phyloP scores from a whole-genome alignment of 2,888 invertebrate species.

The Salticus scenicus region DNA sequence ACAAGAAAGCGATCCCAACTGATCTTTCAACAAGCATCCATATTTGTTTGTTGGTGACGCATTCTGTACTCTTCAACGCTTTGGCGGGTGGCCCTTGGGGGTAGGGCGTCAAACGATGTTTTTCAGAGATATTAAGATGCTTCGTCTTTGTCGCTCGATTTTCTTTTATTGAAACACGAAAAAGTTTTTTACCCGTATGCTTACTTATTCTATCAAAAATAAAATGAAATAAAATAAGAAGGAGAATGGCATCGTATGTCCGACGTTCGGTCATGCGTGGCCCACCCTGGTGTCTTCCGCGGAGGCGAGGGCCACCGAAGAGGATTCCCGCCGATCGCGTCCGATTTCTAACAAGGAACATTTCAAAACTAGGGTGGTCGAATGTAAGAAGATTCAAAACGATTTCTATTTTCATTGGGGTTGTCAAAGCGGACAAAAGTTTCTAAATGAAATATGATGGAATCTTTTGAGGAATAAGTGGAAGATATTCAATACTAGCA shows the following conservation, averaged over 20 bases:
- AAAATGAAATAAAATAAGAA: no score
- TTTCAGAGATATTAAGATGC: not conserved
- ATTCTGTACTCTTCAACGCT: not conserved
- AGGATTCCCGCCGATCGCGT: conserved; percentile 15
- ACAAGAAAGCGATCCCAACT: conserved; percentile 19
- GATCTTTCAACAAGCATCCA: not conserved
- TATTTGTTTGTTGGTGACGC: conserved; percentile 6
- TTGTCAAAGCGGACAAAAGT: conserved; percentile 1
- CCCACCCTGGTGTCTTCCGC: conserved; percentile 4
- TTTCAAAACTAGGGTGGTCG: not conserved
- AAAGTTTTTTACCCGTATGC: not conserved
- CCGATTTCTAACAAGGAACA: not conserved
- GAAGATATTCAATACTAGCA: not conserved
- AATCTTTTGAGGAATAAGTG: not conserved
- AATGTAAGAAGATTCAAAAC: not conserved
- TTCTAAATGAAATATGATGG: not conserved
- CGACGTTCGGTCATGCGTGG: conserved; percentile 14
- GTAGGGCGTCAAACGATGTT: conserved; percentile 12
- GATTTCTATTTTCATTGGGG: not conserved
- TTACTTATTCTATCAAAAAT: not conserved
- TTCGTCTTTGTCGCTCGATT: not conserved
- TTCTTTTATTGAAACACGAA: not conserved
- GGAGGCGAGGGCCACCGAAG: not conserved
- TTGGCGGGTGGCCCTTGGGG: conserved; percentile 1
- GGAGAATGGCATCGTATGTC: conserved; percentile 5